Base-by-base conservation (phyloP, 1,140 invertebrate species). In the Aricia agestis region DNA sequence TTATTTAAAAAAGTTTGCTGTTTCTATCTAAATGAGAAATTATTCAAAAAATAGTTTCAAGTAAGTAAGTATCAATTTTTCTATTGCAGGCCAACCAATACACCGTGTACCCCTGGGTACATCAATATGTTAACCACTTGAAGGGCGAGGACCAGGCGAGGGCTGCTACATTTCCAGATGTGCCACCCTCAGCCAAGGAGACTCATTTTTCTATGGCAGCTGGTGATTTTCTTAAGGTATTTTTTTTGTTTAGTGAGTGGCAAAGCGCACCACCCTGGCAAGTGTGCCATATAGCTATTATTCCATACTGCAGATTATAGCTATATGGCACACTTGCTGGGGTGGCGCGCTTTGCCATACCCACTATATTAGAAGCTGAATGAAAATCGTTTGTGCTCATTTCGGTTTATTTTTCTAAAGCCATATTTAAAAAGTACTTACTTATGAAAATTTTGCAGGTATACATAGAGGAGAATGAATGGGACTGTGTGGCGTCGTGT, bases 401-500 rank as follows among this genome's bases (percentile, higher is more conserved):
- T 25, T 25, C 3, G 25, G 25, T 25, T 25, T 25, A 25, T 25
- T 25, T 25, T 25, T 1, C 25, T 25, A 25, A 25, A 25, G 3
- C 25, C 3, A 25, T 25, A 25, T 25, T n/a, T n/a, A n/a, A n/a
- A n/a, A n/a, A n/a, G n/a, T n/a, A n/a, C n/a, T n/a, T 25, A 25
- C 25, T 25, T 2, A 25, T 25, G 25, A 25, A 25, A 25, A 25
- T 74, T 52, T 74, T 80, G 78, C 84, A 96, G 94, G 95, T 97
- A 18, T 97, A 97, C 82, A 95, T 93, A 66, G 94, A 94, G 42
- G 86, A 93, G 1, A 94, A 96, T 75, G 92, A 95, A 45, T 99
- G 98, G 96, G 95, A 99, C 83, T 98, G 97, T 85, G 95, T 99
- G 1, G 97, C 97, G 0, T 98, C 98, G 0, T 99, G 98, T 78